These are phyloP conservation scores for Labeo calbasu DNA, from an alignment of 2,797 vertebrate genomes.

Conservation along the genomic window DNA sequence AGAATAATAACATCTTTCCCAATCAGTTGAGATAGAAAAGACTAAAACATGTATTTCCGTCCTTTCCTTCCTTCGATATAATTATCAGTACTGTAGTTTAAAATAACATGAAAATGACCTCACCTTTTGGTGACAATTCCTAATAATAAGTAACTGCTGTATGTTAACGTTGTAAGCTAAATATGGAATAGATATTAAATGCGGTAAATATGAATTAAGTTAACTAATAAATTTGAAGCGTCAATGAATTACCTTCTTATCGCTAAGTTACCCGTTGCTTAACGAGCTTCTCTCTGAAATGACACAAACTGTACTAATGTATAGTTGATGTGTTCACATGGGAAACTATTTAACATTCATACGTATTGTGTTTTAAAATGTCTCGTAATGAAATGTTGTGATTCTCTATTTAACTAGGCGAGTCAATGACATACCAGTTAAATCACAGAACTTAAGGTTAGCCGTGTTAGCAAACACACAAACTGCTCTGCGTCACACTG, in stretches of 20 bases:
- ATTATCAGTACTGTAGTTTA: not conserved
- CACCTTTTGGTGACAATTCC: not conserved
- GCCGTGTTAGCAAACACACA: not conserved
- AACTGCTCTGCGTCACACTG: conserved; percentile 10
- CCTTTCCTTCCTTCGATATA: not conserved
- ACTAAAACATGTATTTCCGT: not conserved
- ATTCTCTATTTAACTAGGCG: not conserved
- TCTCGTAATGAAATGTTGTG: not conserved
- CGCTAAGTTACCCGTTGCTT: not conserved
- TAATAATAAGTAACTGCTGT: not conserved
- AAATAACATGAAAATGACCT: not conserved
- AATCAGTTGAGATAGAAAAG: not conserved
- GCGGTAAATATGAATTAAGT: not conserved
- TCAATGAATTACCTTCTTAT: not conserved
- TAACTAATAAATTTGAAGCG: not conserved
- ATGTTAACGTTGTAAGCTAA: not conserved
- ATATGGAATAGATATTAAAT: not conserved
- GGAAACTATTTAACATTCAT: not conserved
- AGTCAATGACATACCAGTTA: not conserved
- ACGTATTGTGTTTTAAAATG: not conserved
- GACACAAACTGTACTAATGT: not conserved
- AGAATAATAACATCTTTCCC: not conserved
- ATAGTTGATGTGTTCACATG: not conserved
- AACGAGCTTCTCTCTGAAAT: not conserved
- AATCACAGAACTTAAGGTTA: conserved; percentile 34